phyloP scores from a whole-genome alignment of 2,797 vertebrate genomes.

The Enteromius radiatus region DNA sequence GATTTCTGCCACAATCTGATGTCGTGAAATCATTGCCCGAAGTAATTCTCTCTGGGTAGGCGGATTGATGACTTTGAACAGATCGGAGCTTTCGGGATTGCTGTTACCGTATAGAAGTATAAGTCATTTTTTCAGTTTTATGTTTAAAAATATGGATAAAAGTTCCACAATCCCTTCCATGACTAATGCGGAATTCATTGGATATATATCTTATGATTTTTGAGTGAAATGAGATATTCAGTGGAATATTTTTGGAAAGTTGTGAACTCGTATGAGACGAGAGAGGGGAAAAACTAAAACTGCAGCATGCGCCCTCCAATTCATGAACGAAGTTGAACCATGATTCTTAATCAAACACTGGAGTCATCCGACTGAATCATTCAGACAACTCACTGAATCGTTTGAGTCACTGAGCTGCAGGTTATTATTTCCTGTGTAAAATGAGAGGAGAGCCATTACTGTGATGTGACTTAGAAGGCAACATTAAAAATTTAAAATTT shows the following conservation, averaged over 20 bases:
- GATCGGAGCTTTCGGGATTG: not conserved
- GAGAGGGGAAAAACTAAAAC: conserved; percentile 4
- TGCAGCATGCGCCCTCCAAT: not conserved
- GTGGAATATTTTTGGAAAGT: conserved; percentile 2
- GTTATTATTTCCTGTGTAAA: not conserved
- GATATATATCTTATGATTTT: not conserved
- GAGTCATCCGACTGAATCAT: not conserved
- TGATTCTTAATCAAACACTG: not conserved
- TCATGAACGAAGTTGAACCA: not conserved
- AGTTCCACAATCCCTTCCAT: conserved; percentile 8
- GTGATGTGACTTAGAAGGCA: not conserved
- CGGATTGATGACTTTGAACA: conserved; percentile 20
- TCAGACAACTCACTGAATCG: not conserved
- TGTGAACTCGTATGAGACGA: not conserved
- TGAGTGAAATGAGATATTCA: conserved; percentile 1
- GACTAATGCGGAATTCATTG: conserved; percentile 3
- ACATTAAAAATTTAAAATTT: not conserved
- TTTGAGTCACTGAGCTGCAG: not conserved
- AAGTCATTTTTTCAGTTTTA: not conserved
- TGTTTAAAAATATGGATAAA: not conserved
- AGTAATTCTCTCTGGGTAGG: not conserved
- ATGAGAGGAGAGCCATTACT: not conserved
- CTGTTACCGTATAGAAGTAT: not conserved
- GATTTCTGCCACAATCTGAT: conserved; percentile 30
- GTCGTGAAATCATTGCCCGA: not conserved